Conservation (phyloP, 2,888 invertebrate genomes). For the Lasioglossum calceatum region DNA sequence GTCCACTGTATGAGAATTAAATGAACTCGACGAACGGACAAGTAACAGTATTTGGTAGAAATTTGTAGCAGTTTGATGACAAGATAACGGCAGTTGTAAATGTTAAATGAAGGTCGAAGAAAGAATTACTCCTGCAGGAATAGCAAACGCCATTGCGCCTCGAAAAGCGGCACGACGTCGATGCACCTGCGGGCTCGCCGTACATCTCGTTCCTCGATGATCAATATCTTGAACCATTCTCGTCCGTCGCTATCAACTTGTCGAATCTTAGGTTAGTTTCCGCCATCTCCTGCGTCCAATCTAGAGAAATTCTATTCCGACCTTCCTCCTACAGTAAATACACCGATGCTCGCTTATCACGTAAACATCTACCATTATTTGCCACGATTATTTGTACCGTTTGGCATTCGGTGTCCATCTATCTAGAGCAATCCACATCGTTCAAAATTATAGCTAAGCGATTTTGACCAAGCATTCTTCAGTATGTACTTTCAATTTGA, state of each 20-base stretch:
- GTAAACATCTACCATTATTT: neutral
- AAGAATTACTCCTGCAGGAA: slow-evolving; percentile 44
- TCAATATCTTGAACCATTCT: slow-evolving; percentile 72
- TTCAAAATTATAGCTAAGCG: neutral
- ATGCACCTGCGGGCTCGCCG: slow-evolving; percentile 61
- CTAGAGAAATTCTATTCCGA: slow-evolving; percentile 30
- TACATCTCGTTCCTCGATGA: slow-evolving; percentile 68
- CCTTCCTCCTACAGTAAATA: neutral
- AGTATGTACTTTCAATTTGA: neutral
- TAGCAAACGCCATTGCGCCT: slow-evolving; percentile 34
- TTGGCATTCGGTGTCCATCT: neutral
- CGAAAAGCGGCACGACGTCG: slow-evolving; percentile 45
- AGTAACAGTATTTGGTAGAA: neutral
- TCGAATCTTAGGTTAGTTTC: slow-evolving; percentile 65
- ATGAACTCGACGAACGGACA: neutral
- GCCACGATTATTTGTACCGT: neutral
- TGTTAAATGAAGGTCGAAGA: slow-evolving; percentile 4
- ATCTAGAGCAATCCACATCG: neutral
- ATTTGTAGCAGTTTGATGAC: neutral
- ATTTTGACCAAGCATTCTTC: neutral
- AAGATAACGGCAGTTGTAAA: neutral
- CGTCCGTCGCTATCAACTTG: slow-evolving; percentile 62
- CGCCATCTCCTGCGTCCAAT: slow-evolving; percentile 27
- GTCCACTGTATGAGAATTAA: neutral
- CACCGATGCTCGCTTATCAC: neutral